Conservation (phyloP, 2,113 vertebrate species). For the Perca schrenkii region DNA sequence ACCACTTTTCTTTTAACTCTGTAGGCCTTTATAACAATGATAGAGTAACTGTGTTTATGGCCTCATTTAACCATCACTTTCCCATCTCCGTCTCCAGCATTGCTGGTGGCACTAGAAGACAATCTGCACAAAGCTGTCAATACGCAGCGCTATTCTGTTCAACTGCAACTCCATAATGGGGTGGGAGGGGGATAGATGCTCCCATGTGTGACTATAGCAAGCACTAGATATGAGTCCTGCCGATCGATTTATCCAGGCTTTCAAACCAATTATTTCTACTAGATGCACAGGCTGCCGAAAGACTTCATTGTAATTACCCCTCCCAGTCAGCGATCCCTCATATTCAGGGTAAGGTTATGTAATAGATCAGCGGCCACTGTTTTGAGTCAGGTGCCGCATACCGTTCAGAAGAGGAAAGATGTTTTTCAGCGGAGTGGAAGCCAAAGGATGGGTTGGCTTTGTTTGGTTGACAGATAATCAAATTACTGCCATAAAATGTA, state of each 20-base stretch:
- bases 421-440: background rate
- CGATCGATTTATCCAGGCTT: constrained; percentile 57
- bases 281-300: constrained; percentile 25
- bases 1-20: background rate
- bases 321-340: constrained; percentile 58
- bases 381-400: constrained; percentile 15
- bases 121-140: constrained; percentile 33
- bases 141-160: background rate
- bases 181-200: constrained; percentile 13
- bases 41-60: background rate
- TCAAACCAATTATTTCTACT: constrained; percentile 63
- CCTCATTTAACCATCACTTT: background rate
- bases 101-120: background rate
- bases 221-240: constrained; percentile 30
- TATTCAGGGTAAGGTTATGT: constrained; percentile 39
- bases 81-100: background rate
- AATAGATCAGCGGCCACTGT: constrained; percentile 40
- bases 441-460: background rate
- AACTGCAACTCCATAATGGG: constrained; percentile 14
- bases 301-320: constrained; percentile 66
- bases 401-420: background rate
- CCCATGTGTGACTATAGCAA: constrained; percentile 27
- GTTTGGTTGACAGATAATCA: background rate
- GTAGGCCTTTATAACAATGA: background rate
- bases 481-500: background rate